These are phyloP conservation scores for Tanytarsus gracilentus DNA, from an alignment of 2,888 invertebrate species.

Conservation along the genomic window DNA sequence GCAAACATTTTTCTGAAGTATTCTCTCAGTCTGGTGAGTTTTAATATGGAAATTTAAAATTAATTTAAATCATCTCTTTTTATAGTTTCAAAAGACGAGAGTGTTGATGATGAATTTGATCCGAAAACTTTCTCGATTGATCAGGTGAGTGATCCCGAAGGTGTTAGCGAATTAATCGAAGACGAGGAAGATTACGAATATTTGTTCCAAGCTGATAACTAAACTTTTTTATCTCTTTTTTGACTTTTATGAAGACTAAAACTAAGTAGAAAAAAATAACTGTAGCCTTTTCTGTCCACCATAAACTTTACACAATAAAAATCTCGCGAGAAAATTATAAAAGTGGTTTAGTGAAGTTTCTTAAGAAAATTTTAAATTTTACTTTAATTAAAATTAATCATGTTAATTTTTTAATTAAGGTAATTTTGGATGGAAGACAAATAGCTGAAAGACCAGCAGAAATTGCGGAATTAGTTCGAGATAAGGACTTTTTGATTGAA, in stretches of 20 bases:
- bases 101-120: slow-evolving; percentile 9
- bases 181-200: slow-evolving; percentile 20
- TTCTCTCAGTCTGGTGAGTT: slow-evolving; percentile 10
- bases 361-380: too few species aligned
- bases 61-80: background rate
- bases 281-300: too few species aligned
- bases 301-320: too few species aligned
- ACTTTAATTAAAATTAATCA: too few species aligned
- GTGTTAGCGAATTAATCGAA: slow-evolving; percentile 19
- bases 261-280: too few species aligned
- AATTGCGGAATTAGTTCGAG: too few species aligned
- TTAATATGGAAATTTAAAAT: background rate
- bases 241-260: background rate
- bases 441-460: too few species aligned
- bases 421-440: too few species aligned
- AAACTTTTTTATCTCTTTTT: background rate
- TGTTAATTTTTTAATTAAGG: too few species aligned
- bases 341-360: too few species aligned
- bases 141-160: slow-evolving; percentile 22
- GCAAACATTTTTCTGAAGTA: background rate
- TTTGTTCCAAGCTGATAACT: slow-evolving; percentile 10
- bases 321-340: too few species aligned
- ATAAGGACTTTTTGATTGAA: background rate
- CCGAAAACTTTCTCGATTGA: slow-evolving; percentile 19
- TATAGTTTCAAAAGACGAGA: background rate